phyloP scores from a whole-genome alignment of 2,797 vertebrate genomes.

The Smutsia temminckii region DNA sequence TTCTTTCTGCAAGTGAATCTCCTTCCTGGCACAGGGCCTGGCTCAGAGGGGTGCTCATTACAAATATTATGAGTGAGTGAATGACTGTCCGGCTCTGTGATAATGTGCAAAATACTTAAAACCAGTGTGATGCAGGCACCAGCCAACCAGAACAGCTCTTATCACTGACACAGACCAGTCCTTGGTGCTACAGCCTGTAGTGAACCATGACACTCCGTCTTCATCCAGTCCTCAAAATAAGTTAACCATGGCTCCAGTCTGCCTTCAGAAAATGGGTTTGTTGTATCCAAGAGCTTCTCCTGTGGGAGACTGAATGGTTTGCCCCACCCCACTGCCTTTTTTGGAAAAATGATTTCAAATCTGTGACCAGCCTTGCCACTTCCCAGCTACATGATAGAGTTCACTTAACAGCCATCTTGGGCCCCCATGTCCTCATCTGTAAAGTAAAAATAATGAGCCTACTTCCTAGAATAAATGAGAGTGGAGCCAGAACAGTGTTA shows the following conservation, averaged over 20 bases:
- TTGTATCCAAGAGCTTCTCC: background rate
- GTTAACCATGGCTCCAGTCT: background rate
- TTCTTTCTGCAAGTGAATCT: background rate
- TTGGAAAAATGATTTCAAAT: background rate
- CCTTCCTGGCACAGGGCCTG: background rate
- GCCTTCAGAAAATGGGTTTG: background rate
- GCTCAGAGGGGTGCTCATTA: background rate
- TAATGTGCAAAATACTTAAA: background rate
- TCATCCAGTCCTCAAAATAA: background rate
- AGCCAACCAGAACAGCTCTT: background rate
- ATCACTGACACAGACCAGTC: too few species aligned
- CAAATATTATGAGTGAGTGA: background rate
- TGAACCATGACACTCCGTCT: background rate
- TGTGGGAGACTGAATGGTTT: background rate
- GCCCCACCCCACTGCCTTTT: background rate
- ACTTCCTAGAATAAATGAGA: background rate
- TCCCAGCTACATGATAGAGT: background rate
- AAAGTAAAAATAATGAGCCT: background rate
- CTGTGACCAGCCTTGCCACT: fast-evolving
- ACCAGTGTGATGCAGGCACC: too few species aligned
- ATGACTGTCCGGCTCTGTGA: background rate
- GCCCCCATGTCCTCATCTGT: background rate
- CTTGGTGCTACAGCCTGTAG: fast-evolving
- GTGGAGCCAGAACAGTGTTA: background rate
- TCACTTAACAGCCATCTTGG: background rate